These are phyloP conservation scores for Tapera naevia DNA, from an alignment of 2,797 vertebrate species.

Conservation along the genomic window DNA sequence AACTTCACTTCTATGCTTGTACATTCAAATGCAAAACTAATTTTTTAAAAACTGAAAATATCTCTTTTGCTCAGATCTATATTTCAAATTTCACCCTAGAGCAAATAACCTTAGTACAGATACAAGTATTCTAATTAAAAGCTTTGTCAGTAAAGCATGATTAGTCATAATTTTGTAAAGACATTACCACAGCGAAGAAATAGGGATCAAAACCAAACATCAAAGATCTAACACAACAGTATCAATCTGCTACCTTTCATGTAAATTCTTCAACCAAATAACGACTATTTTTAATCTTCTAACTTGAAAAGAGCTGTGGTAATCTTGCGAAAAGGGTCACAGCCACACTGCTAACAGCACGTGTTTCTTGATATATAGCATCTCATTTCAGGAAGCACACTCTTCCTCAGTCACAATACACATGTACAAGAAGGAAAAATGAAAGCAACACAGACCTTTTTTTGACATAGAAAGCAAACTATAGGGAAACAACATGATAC, in stretches of 20 bases:
- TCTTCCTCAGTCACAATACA: background rate
- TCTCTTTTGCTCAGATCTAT: background rate
- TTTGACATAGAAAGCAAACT: background rate
- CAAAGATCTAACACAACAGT: background rate
- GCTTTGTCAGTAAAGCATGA: background rate
- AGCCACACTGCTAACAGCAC: background rate
- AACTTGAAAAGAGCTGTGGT: background rate
- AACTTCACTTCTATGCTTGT: background rate
- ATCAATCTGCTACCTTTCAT: background rate
- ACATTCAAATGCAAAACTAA: background rate
- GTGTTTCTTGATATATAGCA: fast-evolving
- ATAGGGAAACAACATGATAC: background rate
- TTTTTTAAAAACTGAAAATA: background rate
- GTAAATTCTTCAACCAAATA: background rate
- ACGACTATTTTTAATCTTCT: background rate
- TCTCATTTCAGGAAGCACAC: background rate
- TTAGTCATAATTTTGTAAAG: background rate
- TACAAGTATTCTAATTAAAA: background rate
- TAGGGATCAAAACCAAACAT: background rate
- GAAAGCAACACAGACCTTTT: background rate
- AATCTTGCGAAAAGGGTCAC: background rate
- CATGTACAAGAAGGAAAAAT: background rate
- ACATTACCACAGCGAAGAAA: background rate
- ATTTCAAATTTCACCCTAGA: background rate
- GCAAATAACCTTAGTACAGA: background rate